These are phyloP conservation scores for Sylvicapra grimmia DNA, from an alignment of 2,113 vertebrate species.

Conservation along the genomic window DNA sequence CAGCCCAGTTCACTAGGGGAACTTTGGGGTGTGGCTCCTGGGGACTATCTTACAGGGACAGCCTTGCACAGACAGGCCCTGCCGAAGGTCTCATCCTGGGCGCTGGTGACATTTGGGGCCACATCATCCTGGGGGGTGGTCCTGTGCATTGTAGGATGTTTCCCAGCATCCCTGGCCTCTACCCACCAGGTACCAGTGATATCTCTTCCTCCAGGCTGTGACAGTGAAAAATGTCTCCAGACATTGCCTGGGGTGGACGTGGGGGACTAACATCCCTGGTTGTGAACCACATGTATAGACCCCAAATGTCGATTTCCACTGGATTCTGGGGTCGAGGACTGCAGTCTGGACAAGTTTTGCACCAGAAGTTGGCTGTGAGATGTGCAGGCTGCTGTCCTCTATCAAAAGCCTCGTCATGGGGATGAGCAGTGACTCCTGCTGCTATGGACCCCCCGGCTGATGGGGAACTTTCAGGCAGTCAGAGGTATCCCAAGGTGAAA, in stretches of 20 bases:
- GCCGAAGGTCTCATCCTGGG: background rate
- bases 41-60: background rate
- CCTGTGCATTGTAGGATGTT: background rate
- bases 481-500: background rate
- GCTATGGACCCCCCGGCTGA: background rate
- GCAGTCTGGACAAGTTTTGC: too few species aligned
- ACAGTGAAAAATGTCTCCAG: background rate
- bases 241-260: background rate
- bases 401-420: background rate
- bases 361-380: background rate
- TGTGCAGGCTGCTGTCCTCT: background rate
- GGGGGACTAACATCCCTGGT: background rate
- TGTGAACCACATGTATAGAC: background rate
- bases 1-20: background rate
- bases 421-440: background rate
- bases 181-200: background rate
- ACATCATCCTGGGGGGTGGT: rapidly evolving
- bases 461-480: background rate
- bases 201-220: background rate
- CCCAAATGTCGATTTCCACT: background rate
- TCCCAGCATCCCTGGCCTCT: background rate
- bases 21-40: background rate
- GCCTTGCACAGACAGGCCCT: background rate
- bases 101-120: background rate
- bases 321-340: background rate